Evolutionary conservation across 1,140 invertebrate genomes (phyloP).

Genomic region (Drosophila micromelanica): DNA sequence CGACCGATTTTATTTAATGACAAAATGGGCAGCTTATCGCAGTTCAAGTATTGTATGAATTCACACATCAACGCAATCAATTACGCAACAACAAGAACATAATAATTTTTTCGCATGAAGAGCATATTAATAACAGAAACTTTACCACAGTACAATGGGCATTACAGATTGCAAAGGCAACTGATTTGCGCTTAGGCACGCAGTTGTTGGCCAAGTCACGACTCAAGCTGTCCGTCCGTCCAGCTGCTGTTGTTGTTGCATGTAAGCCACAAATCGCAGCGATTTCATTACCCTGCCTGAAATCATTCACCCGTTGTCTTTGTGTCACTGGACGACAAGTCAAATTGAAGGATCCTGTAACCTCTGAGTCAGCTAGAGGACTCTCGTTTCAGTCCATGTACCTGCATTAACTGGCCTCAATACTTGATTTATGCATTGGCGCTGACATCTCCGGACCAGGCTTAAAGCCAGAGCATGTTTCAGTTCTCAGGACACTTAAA

Average conservation of each 20-base stretch:
- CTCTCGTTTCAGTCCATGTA: neutral
- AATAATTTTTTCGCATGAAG: slow-evolving; percentile 61
- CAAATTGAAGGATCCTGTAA: slow-evolving; percentile 43
- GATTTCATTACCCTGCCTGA: slow-evolving; percentile 24
- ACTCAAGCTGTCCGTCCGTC: no score
- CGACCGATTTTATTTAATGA: slow-evolving; percentile 40
- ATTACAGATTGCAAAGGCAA: slow-evolving; percentile 51
- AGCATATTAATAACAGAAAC: slow-evolving; percentile 56
- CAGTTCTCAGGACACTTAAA: slow-evolving; percentile 2
- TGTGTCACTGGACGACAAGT: slow-evolving; percentile 35
- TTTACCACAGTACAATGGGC: slow-evolving; percentile 19
- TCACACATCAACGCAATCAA: slow-evolving; percentile 34
- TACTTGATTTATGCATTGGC: slow-evolving; percentile 54
- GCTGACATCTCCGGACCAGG: slow-evolving; percentile 12
- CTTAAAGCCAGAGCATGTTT: neutral
- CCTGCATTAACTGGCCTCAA: slow-evolving; percentile 12
- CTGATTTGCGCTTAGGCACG: slow-evolving; percentile 48
- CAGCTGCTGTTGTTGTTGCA: neutral
- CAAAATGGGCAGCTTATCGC: neutral
- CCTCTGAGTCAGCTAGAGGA: slow-evolving; percentile 8
- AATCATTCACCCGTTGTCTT: slow-evolving; percentile 34
- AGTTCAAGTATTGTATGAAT: slow-evolving; percentile 13
- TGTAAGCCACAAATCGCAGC: slow-evolving; percentile 28
- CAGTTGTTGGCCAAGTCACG: no score
- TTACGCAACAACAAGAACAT: slow-evolving; percentile 44